Conservation (phyloP, 2,113 vertebrate genomes). For the Pteronura brasiliensis region DNA sequence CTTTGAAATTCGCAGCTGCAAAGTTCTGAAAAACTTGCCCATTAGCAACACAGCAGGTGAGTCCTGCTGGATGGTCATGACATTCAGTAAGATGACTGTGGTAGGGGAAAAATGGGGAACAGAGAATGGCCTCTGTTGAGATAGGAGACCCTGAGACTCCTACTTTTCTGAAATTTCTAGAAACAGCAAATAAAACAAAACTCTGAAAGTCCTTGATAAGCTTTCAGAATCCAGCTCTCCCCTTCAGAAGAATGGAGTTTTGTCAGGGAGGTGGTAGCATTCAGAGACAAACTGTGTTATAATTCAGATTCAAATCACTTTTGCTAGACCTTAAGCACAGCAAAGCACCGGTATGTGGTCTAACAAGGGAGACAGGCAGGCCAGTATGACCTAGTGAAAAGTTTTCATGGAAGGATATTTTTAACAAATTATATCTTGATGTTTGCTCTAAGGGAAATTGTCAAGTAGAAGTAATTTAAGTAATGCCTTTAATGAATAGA, state of each 20-base stretch:
- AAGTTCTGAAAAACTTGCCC: background rate
- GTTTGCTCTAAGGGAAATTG: background rate
- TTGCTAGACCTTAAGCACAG: background rate
- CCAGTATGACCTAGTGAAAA: background rate
- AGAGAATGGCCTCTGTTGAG: background rate
- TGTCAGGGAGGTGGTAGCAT: background rate
- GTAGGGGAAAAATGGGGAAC: background rate
- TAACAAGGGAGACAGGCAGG: background rate
- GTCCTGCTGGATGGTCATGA: background rate
- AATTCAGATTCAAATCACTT: slow-evolving; percentile 3
- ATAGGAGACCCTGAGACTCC: background rate
- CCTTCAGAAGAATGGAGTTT: background rate
- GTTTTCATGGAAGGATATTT: background rate
- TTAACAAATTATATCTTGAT: background rate
- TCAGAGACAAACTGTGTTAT: background rate
- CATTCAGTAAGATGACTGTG: background rate
- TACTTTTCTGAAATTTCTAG: background rate
- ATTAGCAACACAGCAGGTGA: background rate
- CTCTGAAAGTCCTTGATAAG: background rate
- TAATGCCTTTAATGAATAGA: background rate
- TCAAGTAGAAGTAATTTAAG: background rate
- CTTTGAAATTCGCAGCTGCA: slow-evolving; percentile 36
- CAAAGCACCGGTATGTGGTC: background rate
- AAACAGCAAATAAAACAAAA: slow-evolving; percentile 27
- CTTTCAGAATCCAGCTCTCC: slow-evolving; percentile 8